Percentiles rank a stretch among this genome's conserved stretches.
phyloP scores from a whole-genome alignment of 1,140 invertebrate species.

The Conus betulinus region DNA sequence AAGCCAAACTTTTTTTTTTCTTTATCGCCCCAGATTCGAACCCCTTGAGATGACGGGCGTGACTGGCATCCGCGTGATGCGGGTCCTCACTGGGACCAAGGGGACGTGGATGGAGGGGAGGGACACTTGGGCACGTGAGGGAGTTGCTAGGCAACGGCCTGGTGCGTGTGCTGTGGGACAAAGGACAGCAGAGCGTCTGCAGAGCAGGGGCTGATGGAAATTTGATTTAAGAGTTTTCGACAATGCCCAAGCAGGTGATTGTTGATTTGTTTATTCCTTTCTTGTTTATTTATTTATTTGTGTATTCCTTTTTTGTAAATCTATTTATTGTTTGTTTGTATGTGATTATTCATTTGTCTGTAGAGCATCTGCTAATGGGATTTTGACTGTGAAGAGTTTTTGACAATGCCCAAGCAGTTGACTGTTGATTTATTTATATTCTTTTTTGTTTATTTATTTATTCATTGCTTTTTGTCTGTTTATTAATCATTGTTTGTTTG shows the following conservation, averaged over 20 bases:
- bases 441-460: too few species aligned
- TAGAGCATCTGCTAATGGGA: too few species aligned
- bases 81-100: constrained; percentile 50
- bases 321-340: background rate
- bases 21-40: too few species aligned
- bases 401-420: too few species aligned
- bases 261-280: background rate
- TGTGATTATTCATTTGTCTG: too few species aligned
- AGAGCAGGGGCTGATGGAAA: constrained; percentile 30
- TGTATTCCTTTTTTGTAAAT: too few species aligned
- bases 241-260: constrained; percentile 42
- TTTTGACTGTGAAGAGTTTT: too few species aligned
- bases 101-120: constrained; percentile 46
- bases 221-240: constrained; percentile 51
- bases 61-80: constrained; percentile 46
- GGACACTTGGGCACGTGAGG: constrained; percentile 47
- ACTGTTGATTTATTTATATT: too few species aligned
- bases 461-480: too few species aligned
- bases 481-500: too few species aligned
- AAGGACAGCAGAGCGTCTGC: constrained; percentile 36
- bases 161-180: constrained; percentile 51
- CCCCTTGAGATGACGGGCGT: background rate
- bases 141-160: constrained; percentile 4
- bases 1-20: too few species aligned
- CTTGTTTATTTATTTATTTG: too few species aligned